These are phyloP conservation scores for Latheticus oryzae DNA, from an alignment of 2,888 invertebrate genomes.

Conservation along the genomic window DNA sequence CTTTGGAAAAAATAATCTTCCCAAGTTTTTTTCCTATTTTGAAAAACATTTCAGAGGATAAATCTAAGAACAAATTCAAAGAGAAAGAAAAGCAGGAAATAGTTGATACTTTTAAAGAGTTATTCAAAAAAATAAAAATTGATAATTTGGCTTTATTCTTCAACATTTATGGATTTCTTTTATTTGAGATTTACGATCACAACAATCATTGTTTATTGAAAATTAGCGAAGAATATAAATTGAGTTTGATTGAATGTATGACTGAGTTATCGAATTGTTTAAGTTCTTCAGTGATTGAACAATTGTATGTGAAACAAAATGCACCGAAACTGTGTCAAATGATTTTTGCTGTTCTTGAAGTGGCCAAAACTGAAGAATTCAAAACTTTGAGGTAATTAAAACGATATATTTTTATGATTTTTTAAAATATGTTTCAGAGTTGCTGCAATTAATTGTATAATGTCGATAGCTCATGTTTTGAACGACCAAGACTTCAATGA, in stretches of 20 bases:
- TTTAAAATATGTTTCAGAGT: no score
- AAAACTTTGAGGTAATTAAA: slow-evolving; percentile 71
- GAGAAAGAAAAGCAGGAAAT: slow-evolving; percentile 66
- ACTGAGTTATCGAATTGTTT: slow-evolving; percentile 67
- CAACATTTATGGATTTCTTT: slow-evolving; percentile 69
- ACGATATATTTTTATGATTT: slow-evolving; percentile 21
- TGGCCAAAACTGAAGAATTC: slow-evolving; percentile 76
- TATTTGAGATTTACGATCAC: slow-evolving; percentile 70
- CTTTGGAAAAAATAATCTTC: slow-evolving; percentile 47
- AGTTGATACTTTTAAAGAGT: slow-evolving; percentile 66
- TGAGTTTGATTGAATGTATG: slow-evolving; percentile 69
- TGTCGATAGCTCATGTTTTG: slow-evolving; percentile 73
- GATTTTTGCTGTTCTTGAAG: slow-evolving; percentile 73
- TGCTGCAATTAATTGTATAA: slow-evolving; percentile 71
- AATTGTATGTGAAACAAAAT: slow-evolving; percentile 70
- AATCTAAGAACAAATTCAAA: slow-evolving; percentile 50
- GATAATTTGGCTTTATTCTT: slow-evolving; percentile 68
- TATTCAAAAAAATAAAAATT: slow-evolving; percentile 68
- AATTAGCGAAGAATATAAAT: slow-evolving; percentile 74
- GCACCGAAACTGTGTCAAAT: slow-evolving; percentile 74
- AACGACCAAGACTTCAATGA: slow-evolving; percentile 68
- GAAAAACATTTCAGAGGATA: slow-evolving; percentile 48
- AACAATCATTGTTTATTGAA: slow-evolving; percentile 66
- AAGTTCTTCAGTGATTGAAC: slow-evolving; percentile 67
- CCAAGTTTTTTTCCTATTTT: slow-evolving; percentile 53